These are phyloP conservation scores for Xenopus petersii DNA, from an alignment of 2,797 vertebrate genomes.

Conservation along the genomic window DNA sequence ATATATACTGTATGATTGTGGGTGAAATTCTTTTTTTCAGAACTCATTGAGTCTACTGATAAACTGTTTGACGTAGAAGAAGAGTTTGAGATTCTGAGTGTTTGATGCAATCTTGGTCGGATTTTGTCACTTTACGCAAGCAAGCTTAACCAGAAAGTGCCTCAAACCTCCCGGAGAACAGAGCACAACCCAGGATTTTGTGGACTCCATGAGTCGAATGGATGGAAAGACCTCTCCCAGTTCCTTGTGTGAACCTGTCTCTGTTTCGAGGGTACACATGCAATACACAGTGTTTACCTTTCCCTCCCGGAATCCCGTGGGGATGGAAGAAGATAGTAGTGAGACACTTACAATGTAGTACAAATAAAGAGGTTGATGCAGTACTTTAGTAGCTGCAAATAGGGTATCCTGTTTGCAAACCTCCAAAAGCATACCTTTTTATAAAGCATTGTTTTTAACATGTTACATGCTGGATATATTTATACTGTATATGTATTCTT, in stretches of 20 bases:
- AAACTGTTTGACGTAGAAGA: slow-evolving; percentile 82
- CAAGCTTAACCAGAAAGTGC: slow-evolving; percentile 72
- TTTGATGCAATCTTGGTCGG: slow-evolving; percentile 58
- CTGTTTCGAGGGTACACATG: slow-evolving; percentile 2
- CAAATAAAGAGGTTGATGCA: slow-evolving; percentile 8
- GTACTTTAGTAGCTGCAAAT: slow-evolving; percentile 8
- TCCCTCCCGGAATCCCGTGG: slow-evolving; percentile 1
- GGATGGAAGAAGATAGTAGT: background rate
- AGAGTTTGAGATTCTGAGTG: slow-evolving; percentile 83
- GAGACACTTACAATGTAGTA: slow-evolving; percentile 1
- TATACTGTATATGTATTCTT: slow-evolving; percentile 13
- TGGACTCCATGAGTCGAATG: background rate
- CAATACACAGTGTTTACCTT: slow-evolving; percentile 24
- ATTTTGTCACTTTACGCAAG: background rate
- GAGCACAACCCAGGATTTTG: slow-evolving; percentile 52
- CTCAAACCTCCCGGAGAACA: slow-evolving; percentile 59
- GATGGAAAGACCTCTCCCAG: background rate
- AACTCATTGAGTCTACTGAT: slow-evolving; percentile 83
- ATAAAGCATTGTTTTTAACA: slow-evolving; percentile 24
- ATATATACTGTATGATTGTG: background rate
- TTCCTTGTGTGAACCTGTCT: slow-evolving; percentile 17
- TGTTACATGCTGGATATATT: slow-evolving; percentile 28
- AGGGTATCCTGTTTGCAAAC: background rate
- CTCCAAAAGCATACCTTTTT: slow-evolving; percentile 14
- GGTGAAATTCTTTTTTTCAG: slow-evolving; percentile 54